phyloP scores from a whole-genome alignment of 1,140 invertebrate genomes.

The Liolophura sinensis region DNA sequence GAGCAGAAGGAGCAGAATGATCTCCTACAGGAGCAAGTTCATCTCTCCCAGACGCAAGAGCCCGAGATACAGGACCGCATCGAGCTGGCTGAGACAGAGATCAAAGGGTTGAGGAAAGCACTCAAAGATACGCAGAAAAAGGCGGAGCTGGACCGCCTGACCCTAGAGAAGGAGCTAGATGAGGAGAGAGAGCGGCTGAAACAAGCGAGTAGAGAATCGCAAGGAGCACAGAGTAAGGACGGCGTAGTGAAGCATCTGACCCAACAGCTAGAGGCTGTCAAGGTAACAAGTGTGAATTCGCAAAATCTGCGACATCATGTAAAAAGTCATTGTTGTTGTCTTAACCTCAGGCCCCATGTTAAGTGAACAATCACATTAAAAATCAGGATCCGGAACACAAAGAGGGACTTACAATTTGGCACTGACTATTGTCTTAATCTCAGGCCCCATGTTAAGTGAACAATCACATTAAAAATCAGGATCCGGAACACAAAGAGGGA shows the following conservation, averaged over 20 bases:
- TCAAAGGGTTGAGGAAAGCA: constrained; percentile 26
- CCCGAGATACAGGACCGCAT: constrained; percentile 37
- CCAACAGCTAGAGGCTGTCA: constrained; percentile 38
- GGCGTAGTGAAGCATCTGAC: constrained; percentile 40
- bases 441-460: too few relatives aligned
- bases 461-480: too few relatives aligned
- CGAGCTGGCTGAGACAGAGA: constrained; percentile 32
- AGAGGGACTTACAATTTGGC: too few relatives aligned
- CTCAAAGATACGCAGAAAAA: constrained; percentile 38
- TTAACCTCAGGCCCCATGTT: too few relatives aligned
- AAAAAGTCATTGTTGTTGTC: too few relatives aligned
- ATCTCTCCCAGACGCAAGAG: constrained; percentile 32
- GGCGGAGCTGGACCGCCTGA: constrained; percentile 39
- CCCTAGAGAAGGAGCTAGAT: constrained; percentile 38
- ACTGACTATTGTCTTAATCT: too few relatives aligned
- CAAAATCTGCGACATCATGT: too few relatives aligned
- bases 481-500: too few relatives aligned
- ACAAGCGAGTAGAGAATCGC: constrained; percentile 32
- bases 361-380: too few relatives aligned
- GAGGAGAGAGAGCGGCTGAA: constrained; percentile 38
- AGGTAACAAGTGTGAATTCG: constrained; percentile 28
- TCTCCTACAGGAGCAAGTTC: constrained; percentile 42
- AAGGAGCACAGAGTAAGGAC: constrained; percentile 30
- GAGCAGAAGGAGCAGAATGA: constrained; percentile 39
- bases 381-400: too few relatives aligned